Base-by-base conservation (phyloP, 1,140 invertebrate species). In the Drosophila punjabiensis region DNA sequence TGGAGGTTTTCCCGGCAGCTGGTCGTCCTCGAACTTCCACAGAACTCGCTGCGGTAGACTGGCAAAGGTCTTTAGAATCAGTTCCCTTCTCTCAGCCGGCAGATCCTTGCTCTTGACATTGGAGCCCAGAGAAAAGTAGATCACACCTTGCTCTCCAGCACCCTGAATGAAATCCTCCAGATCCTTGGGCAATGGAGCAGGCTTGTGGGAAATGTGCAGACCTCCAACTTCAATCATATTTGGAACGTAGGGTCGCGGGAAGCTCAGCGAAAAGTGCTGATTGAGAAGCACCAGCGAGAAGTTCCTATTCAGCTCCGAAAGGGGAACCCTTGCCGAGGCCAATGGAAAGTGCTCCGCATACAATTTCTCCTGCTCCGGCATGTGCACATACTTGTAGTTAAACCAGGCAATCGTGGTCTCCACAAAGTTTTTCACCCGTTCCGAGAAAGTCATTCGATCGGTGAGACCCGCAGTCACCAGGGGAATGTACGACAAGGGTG, bases 1-100 rank as follows among this genome's bases (percentile, higher is more conserved):
- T 0, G 85, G 56, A 0, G 95, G 94, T 71, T 95, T 94, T 6
- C 92, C 91, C 0, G 94, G 93, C 24, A 96, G 68, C 35, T 92
- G 82, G 6, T 95, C 94, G 1, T 94, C 93, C 82, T 96, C 96
- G 93, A 94, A 96, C 82, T 96, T 96, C 96, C 95, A 96, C 0
- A 96, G 77, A 0, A 96, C 94, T 32, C 94, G 95, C 47, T 95
- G 94, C 3, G 95, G 95, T 0, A 96, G 70, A 41, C 92, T 93
- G 14, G 78, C 92, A 39, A 96, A 94, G 0, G 95, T 94, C 1
- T 94, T 93, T 0, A 96, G 14, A 32, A 96, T 91, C 30, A 91
- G 87, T 3, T 94, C 79, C 28, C 93, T 89, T 45, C 94, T 95
- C 0, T 95, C 93, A 1, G 70, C 39, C 0, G 94, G 93, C 66